Evolutionary conservation across 2,113 vertebrate species (phyloP), one percentile per base, ranked within the genome.

Genomic region (Dryoscopus gambensis): DNA sequence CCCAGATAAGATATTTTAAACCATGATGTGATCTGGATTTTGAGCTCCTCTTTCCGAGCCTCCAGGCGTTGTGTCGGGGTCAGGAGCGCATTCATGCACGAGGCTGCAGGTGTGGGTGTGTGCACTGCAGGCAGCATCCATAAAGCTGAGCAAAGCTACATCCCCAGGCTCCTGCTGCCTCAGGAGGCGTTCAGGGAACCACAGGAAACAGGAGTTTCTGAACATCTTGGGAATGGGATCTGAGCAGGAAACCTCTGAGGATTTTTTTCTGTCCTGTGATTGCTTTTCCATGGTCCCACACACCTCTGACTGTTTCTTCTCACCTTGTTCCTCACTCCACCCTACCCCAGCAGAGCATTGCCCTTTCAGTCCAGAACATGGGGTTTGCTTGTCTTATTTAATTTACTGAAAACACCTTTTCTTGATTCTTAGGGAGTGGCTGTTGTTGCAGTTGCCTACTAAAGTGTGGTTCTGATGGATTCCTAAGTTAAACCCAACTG

Each of bases 41-140:
- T 49, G 46, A 75, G 49, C n/a, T 9, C 8, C 47, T n/a, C 10
- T 64, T 28, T 39, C 42, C 52, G 31, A 6, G 7, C 18, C 44
- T n/a, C 17, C 83, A 15, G 40, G 37, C 0, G 6, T 31, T 46
- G 9, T 60, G 2, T 0, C 14, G 5, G 31, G 50, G 14, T n/a
- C 27, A 69, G 35, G 50, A 57, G 7, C 13, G 5, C 0, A 0
- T 10, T 35, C 37, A 3, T 1, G 3, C 2, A 0, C 8, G 46
- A 9, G 53, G 62, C 42, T 31, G 22, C 25, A 50, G 53, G 28
- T 40, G 49, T 5, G 10, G 2, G 0, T 27, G 21, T 59, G 11
- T 9, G 40, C 28, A 13, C 33, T 70, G 67, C 15, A 31, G 35
- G 35, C 28, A 69, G 52, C 44, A 7, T 27, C 53, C 55, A 37